Evolutionary conservation across 2,113 vertebrate genomes (phyloP), one percentile per base, ranked within the genome.

Genomic region (Phyllostomus hastatus): DNA sequence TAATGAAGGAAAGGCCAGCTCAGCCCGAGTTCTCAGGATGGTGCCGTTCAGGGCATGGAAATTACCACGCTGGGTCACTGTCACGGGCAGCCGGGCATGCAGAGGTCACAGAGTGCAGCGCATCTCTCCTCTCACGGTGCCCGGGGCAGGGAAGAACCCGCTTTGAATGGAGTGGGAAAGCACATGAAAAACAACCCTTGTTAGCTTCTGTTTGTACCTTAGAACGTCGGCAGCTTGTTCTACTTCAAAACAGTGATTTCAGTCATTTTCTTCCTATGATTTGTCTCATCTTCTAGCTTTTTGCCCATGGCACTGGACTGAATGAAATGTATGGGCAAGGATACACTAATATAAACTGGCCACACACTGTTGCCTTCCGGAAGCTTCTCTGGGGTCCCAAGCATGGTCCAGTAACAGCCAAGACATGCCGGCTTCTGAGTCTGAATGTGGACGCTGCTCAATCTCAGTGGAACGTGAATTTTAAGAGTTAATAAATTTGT

Each of bases 311-410:
- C 35, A 72, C 26, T 85, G 26, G n/a, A 50, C 16, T 76, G 20
- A 73, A 31, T 80, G 35, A 35, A 38, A 76, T 16, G 3, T 54
- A 19, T 26, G 6, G 80, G 5, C 20, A 82, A 73, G 7, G 28
- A n/a, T 17, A 57, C 22, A 38, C 57, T 67, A 61, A 72, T 57
- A 19, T 1, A 33, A 59, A 43, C 1, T 24, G 24, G 8, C 46
- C 20, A 5, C 14, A 1, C 0, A 0, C 14, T 24, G 5, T 31
- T 69, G 43, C 38, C 48, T 64, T 76, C 9, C 35, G 15, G 46
- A 81, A 41, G 10, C 24, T 41, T 69, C 67, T 19, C 4, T 66
- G 26, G 1, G 10, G 26, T 88, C 22, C 28, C 9, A 33, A 46
- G 4, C 2, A 0, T 52, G n/a, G 5, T 43, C 52, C 2, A 50